A percentile compares a stretch with the other conserved stretches of the same genome.
These are phyloP conservation scores for Cantharis rufa DNA, from an alignment of 2,888 invertebrate genomes.

Conservation along the genomic window DNA sequence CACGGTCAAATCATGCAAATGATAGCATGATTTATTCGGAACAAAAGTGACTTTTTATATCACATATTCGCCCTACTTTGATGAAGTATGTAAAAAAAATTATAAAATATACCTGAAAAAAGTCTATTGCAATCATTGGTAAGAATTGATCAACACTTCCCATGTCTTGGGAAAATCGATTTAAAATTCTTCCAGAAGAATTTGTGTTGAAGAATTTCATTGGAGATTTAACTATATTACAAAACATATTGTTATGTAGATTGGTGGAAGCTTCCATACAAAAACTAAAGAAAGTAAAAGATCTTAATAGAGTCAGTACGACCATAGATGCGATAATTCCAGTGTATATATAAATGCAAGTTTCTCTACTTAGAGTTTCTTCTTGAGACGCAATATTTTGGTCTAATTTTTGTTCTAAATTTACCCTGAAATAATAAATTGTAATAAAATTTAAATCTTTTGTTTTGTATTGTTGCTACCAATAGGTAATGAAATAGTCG, in stretches of 20 bases:
- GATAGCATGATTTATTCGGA: too few species aligned
- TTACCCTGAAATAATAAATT: slow-evolving; percentile 44
- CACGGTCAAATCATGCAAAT: too few species aligned
- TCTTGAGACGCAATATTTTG: slow-evolving; percentile 21
- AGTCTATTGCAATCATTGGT: slow-evolving; percentile 59
- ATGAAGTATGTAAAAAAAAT: not conserved
- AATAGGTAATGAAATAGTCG: slow-evolving; percentile 79
- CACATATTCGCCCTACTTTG: too few species aligned
- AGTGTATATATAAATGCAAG: slow-evolving; percentile 54
- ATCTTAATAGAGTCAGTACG: slow-evolving; percentile 55
- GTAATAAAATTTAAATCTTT: not conserved
- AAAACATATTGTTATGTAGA: slow-evolving; percentile 61
- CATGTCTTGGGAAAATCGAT: slow-evolving; percentile 75
- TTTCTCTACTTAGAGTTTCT: slow-evolving; percentile 7
- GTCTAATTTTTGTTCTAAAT: slow-evolving; percentile 39
- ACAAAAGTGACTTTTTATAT: too few species aligned
- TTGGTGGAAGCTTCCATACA: slow-evolving; percentile 61
- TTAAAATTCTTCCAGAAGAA: slow-evolving; percentile 67
- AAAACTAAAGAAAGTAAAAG: slow-evolving; percentile 58
- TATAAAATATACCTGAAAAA: slow-evolving; percentile 48
- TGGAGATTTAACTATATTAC: slow-evolving; percentile 65
- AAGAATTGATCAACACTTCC: slow-evolving; percentile 62
- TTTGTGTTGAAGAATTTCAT: slow-evolving; percentile 74
- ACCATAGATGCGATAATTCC: slow-evolving; percentile 46
- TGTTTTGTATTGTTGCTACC: slow-evolving; percentile 57